These are phyloP conservation scores for Ptyas mucosa DNA, from an alignment of 2,113 vertebrate genomes.

Conservation along the genomic window DNA sequence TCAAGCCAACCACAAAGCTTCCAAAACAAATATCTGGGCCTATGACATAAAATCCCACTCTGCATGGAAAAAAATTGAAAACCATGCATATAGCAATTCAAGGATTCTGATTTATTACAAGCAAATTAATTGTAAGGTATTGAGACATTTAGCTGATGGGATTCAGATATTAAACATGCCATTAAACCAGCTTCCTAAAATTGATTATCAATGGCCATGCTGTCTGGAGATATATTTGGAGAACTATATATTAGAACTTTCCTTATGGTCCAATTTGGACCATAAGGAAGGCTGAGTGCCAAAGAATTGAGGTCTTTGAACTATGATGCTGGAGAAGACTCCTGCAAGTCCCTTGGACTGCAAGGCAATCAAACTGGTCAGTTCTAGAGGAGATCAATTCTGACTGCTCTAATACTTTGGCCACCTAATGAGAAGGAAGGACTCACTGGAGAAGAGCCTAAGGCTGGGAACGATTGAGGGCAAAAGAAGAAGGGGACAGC, in stretches of 20 bases:
- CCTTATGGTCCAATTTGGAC: too few relatives aligned
- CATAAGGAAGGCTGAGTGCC: too few relatives aligned
- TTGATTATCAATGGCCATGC: neutral
- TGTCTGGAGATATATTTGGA: neutral
- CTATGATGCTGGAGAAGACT: too few relatives aligned
- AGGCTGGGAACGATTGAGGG: too few relatives aligned
- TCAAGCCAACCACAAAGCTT: neutral
- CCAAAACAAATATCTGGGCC: neutral
- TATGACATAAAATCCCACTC: neutral
- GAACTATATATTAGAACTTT: neutral
- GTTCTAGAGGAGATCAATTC: too few relatives aligned
- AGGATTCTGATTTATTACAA: neutral
- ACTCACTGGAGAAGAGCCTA: too few relatives aligned
- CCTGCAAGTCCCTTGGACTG: too few relatives aligned
- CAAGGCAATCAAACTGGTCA: too few relatives aligned
- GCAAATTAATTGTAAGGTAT: neutral
- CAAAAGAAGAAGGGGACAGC: too few relatives aligned
- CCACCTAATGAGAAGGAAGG: too few relatives aligned
- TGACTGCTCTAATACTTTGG: too few relatives aligned
- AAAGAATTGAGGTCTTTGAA: too few relatives aligned
- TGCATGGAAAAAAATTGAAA: neutral
- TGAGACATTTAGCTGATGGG: neutral
- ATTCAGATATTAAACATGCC: neutral
- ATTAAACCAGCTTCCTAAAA: neutral
- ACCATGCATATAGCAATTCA: neutral